Evolutionary conservation across 1,140 invertebrate species (phyloP).

Genomic region (Araneus ventricosus): DNA sequence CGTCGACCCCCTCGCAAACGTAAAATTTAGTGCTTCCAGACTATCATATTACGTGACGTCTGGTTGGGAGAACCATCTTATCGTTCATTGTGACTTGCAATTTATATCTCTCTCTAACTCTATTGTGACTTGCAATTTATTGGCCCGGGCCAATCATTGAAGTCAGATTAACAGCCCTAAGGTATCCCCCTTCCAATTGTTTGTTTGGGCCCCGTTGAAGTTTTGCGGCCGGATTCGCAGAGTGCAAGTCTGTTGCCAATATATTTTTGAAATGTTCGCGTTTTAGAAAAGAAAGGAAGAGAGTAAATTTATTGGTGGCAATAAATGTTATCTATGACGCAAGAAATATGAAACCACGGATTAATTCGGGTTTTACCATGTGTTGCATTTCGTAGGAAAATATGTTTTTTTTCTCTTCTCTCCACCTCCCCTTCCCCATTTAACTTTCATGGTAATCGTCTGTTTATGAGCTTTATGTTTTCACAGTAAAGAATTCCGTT

Average conservation of each 20-base stretch:
- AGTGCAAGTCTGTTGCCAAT: background rate
- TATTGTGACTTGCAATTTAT: slow-evolving; percentile 57
- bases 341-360: slow-evolving; percentile 34
- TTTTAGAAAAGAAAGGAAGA: background rate
- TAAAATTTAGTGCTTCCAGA: slow-evolving; percentile 59
- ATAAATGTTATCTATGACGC: slow-evolving; percentile 31
- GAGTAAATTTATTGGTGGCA: slow-evolving; percentile 33
- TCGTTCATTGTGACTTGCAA: slow-evolving; percentile 45
- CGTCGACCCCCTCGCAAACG: background rate
- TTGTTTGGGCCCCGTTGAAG: slow-evolving; percentile 3
- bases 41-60: slow-evolving; percentile 67
- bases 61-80: slow-evolving; percentile 30
- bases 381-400: background rate
- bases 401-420: background rate
- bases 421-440: background rate
- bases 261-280: background rate
- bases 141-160: slow-evolving; percentile 22
- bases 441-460: background rate
- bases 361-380: slow-evolving; percentile 12
- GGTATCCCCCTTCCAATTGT: background rate
- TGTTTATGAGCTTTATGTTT: background rate
- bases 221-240: background rate
- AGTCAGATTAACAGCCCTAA: slow-evolving; percentile 52
- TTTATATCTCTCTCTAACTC: slow-evolving; percentile 56
- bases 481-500: background rate